Percentiles rank a stretch among this genome's conserved stretches.
phyloP scores from a whole-genome alignment of 37 sponge, comb jelly and placozoan genomes.

The Spongilla lacustris region DNA sequence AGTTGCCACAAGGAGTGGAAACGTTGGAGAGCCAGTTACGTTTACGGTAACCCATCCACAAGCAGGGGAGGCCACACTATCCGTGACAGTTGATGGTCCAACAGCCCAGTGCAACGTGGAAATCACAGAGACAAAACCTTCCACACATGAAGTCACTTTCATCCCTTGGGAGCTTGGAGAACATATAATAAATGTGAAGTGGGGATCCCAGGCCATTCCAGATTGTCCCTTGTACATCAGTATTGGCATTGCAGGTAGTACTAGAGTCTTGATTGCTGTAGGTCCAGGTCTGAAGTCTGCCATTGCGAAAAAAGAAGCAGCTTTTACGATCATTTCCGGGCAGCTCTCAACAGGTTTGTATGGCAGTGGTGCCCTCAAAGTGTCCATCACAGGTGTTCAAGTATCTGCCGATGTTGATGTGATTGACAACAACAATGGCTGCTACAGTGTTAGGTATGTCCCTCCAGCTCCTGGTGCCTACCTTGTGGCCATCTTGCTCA shows the following conservation, averaged over 20 bases:
- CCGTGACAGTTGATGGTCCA: slow-evolving; percentile 45
- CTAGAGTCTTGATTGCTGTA: slow-evolving; percentile 60
- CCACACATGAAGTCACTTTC: slow-evolving; percentile 41
- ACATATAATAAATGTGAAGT: slow-evolving; percentile 65
- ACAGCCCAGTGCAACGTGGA: slow-evolving; percentile 62
- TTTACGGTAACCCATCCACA: slow-evolving; percentile 54
- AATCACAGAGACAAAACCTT: slow-evolving; percentile 8
- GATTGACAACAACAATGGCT: slow-evolving; percentile 80
- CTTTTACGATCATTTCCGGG: slow-evolving; percentile 69
- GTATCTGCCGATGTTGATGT: slow-evolving; percentile 55
- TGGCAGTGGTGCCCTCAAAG: slow-evolving; percentile 60
- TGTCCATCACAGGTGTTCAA: slow-evolving; percentile 53
- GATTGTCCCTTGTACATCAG: slow-evolving; percentile 61
- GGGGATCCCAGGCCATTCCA: slow-evolving; percentile 58
- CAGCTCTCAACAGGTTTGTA: slow-evolving; percentile 47
- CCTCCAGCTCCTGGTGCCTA: slow-evolving; percentile 75
- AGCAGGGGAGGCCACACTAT: slow-evolving; percentile 67
- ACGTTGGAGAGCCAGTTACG: slow-evolving; percentile 65
- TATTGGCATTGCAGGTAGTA: slow-evolving; percentile 27
- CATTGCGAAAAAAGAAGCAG: slow-evolving; percentile 47
- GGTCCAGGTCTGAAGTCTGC: slow-evolving; percentile 82
- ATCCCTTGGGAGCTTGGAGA: slow-evolving; percentile 78
- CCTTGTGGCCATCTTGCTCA: slow-evolving; percentile 55
- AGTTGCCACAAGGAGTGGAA: slow-evolving; percentile 52
- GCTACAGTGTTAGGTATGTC: slow-evolving; percentile 74